phyloP scores from a whole-genome alignment of 1,140 invertebrate genomes.

The Paramacrobiotus metropolitanus region DNA sequence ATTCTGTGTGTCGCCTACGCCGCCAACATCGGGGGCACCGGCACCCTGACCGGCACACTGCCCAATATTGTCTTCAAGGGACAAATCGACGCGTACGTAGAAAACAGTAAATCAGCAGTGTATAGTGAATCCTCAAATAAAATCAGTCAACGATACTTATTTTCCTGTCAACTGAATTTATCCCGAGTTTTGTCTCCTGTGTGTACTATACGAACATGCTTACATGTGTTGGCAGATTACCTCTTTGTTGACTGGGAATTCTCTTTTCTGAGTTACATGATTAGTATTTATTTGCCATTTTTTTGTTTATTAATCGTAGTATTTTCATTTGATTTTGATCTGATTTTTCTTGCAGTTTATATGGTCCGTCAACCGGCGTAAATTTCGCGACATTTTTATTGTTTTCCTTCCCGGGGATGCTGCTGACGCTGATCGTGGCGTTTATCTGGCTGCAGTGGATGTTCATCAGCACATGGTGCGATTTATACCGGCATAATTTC shows the following conservation, averaged over 20 bases:
- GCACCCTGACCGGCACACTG: constrained; percentile 60
- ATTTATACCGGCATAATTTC: neutral
- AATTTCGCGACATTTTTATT: constrained; percentile 3
- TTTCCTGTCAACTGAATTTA: too few relatives aligned
- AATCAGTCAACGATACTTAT: too few relatives aligned
- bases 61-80: constrained; percentile 66
- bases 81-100: constrained; percentile 39
- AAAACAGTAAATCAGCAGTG: too few relatives aligned
- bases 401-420: constrained; percentile 10
- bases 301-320: too few relatives aligned
- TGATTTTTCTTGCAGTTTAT: constrained; percentile 5
- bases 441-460: constrained; percentile 39
- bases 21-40: constrained; percentile 46
- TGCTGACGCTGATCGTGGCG: constrained; percentile 30
- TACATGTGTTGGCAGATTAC: too few relatives aligned
- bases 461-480: constrained; percentile 32
- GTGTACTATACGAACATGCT: too few relatives aligned
- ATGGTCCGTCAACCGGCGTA: neutral
- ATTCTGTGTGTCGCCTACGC: constrained; percentile 54
- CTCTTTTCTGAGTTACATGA: too few relatives aligned
- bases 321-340: too few relatives aligned
- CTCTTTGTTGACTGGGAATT: too few relatives aligned
- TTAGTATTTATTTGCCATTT: too few relatives aligned
- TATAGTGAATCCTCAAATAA: too few relatives aligned
- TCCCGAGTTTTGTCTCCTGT: too few relatives aligned